phyloP scores from a whole-genome alignment of 2,888 invertebrate genomes.

The Gymnoscelis rufifasciata region DNA sequence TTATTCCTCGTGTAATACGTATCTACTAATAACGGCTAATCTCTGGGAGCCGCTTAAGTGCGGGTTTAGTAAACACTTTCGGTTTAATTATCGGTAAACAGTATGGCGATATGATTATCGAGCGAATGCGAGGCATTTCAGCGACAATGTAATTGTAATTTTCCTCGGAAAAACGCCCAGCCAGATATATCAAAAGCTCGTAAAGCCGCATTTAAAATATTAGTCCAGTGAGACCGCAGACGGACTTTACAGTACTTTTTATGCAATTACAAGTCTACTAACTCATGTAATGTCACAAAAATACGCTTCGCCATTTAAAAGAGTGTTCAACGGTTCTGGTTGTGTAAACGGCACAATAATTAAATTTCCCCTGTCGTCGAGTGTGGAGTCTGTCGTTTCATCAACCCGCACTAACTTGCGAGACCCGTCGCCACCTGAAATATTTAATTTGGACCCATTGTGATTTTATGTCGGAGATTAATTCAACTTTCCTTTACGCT shows the following conservation, averaged over 20 bases:
- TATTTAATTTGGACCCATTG: constrained; percentile 66
- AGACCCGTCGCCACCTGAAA: constrained; percentile 60
- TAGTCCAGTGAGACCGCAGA: constrained; percentile 17
- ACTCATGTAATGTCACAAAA: constrained; percentile 65
- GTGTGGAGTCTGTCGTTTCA: constrained; percentile 67
- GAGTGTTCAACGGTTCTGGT: constrained; percentile 62
- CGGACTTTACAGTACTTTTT: constrained; percentile 31
- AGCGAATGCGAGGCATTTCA: constrained; percentile 1
- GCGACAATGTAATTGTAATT: constrained; percentile 7
- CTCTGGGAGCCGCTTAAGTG: constrained; percentile 12
- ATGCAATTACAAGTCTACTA: constrained; percentile 61
- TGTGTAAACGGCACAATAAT: constrained; percentile 65
- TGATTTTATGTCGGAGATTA: constrained; percentile 61
- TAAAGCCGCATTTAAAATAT: constrained; percentile 21
- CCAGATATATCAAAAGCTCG: constrained; percentile 19
- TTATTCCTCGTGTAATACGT: constrained; percentile 8
- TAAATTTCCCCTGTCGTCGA: constrained; percentile 66
- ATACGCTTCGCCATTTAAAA: constrained; percentile 65
- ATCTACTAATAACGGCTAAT: constrained; percentile 10
- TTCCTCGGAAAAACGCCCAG: constrained; percentile 6
- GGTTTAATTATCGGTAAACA: constrained; percentile 17
- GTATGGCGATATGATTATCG: constrained; percentile 6
- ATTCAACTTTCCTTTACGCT: constrained; percentile 34
- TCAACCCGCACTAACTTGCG: constrained; percentile 64
- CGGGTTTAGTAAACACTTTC: constrained; percentile 17